Evolutionary conservation across 2,888 invertebrate species (phyloP).

Genomic region (Busseola fusca): DNA sequence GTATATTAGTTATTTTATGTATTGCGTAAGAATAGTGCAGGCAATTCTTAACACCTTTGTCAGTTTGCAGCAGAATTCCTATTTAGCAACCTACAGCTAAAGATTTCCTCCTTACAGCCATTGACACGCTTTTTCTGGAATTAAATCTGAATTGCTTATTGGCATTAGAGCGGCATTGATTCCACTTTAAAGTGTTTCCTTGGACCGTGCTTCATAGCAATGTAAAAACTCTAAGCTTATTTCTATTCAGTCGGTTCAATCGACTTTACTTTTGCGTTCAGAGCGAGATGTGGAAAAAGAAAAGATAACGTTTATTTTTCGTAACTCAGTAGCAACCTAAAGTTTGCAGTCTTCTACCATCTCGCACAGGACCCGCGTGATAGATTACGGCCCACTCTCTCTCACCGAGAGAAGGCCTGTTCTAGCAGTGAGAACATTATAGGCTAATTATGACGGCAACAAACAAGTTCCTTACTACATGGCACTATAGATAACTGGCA

Average conservation of each 20-base stretch:
- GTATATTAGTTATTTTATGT: too few relatives aligned
- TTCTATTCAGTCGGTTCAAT: neutral
- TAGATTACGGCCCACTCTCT: too few relatives aligned
- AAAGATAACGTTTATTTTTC: neutral
- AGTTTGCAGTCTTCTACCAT: too few relatives aligned
- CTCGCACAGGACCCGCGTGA: too few relatives aligned
- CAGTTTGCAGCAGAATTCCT: neutral
- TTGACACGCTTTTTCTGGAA: slow-evolving; percentile 36
- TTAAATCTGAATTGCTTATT: slow-evolving; percentile 47
- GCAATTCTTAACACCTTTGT: neutral
- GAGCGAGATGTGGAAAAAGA: neutral
- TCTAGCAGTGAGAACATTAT: too few relatives aligned
- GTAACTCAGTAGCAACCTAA: neutral
- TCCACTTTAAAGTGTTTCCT: slow-evolving; percentile 9
- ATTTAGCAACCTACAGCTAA: neutral
- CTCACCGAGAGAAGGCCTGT: too few relatives aligned
- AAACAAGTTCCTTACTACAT: neutral
- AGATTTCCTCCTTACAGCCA: neutral
- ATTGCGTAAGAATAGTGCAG: too few relatives aligned
- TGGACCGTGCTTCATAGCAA: neutral
- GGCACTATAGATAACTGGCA: neutral
- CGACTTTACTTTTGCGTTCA: neutral
- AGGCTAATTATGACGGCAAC: neutral
- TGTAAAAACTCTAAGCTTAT: neutral
- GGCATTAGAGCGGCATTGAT: slow-evolving; percentile 16